Conservation (phyloP, 2,797 vertebrate genomes). For the Salarias fasciatus region DNA sequence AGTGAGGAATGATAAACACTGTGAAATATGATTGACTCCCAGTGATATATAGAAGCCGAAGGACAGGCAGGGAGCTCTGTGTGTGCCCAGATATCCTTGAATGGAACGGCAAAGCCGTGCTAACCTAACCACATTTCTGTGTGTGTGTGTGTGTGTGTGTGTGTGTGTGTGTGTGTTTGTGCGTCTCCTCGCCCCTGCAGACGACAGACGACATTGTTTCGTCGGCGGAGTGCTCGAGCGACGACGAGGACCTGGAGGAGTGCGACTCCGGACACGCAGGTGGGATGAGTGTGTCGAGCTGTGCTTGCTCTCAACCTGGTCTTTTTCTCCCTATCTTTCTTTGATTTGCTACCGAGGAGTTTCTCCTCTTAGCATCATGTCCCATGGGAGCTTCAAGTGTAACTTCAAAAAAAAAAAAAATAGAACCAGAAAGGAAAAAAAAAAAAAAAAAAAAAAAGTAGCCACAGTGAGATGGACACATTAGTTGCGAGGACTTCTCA, state of each 20-base stretch:
- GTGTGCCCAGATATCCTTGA: slow-evolving; percentile 68
- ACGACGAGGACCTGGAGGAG: slow-evolving; percentile 98
- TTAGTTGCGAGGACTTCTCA: slow-evolving; percentile 41
- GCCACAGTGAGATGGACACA: slow-evolving; percentile 39
- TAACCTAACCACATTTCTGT: slow-evolving; percentile 20
- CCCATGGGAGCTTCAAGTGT: slow-evolving; percentile 89
- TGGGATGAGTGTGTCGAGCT: slow-evolving; percentile 96
- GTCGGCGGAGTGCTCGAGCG: slow-evolving; percentile 98
- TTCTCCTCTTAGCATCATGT: slow-evolving; percentile 91
- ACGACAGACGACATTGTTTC: slow-evolving; percentile 97
- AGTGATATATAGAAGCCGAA: slow-evolving; percentile 71
- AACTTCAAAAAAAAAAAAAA: slow-evolving; percentile 69
- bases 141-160: slow-evolving; percentile 13
- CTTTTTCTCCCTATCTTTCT: slow-evolving; percentile 70
- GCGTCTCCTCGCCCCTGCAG: slow-evolving; percentile 63
- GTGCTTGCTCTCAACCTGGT: slow-evolving; percentile 85
- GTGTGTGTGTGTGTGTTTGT: slow-evolving; percentile 8
- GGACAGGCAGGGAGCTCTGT: slow-evolving; percentile 61
- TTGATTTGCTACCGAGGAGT: slow-evolving; percentile 89
- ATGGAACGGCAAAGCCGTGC: slow-evolving; percentile 28
- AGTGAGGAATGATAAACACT: slow-evolving; percentile 79
- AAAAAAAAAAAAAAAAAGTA: slow-evolving; percentile 32
- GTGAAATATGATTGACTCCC: slow-evolving; percentile 81
- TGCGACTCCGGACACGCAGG: slow-evolving; percentile 97
- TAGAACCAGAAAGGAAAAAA: slow-evolving; percentile 37